Conservation (phyloP, 1,140 invertebrate species). For the Steinernema khuongi region DNA sequence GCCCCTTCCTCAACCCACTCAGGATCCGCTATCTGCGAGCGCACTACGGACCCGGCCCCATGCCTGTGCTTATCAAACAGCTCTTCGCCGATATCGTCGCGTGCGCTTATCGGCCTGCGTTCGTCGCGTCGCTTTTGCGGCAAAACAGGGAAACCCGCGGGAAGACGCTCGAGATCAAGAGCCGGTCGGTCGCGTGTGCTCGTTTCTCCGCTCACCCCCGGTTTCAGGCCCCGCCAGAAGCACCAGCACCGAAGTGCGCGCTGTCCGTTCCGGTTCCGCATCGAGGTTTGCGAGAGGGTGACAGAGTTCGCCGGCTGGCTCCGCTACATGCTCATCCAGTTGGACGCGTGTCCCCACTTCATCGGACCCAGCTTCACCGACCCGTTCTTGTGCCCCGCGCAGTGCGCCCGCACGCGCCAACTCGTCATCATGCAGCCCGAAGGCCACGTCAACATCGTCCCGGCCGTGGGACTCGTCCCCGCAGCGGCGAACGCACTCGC, state of each 20-base stretch:
- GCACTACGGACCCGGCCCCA: background rate
- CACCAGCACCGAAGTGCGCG: background rate
- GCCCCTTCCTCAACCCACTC: background rate
- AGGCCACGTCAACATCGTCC: background rate
- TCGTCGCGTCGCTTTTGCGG: background rate
- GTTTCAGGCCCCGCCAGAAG: background rate
- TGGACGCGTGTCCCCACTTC: conserved; percentile 1
- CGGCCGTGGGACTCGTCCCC: background rate
- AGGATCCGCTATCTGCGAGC: background rate
- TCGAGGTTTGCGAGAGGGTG: background rate
- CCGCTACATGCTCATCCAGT: background rate
- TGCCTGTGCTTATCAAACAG: conserved; percentile 1
- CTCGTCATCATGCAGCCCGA: background rate
- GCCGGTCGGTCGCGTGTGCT: background rate
- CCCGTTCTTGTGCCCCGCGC: background rate
- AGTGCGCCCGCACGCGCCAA: background rate
- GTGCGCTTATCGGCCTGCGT: background rate
- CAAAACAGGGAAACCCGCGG: background rate
- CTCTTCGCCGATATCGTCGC: background rate
- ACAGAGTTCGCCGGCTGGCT: background rate
- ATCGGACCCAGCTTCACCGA: background rate
- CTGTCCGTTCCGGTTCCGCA: background rate
- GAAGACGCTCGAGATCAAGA: background rate
- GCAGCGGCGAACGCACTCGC: background rate
- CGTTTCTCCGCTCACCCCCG: background rate